Evolutionary conservation across 1,140 invertebrate genomes (phyloP).

Genomic region (Meloidogyne floridensis): DNA sequence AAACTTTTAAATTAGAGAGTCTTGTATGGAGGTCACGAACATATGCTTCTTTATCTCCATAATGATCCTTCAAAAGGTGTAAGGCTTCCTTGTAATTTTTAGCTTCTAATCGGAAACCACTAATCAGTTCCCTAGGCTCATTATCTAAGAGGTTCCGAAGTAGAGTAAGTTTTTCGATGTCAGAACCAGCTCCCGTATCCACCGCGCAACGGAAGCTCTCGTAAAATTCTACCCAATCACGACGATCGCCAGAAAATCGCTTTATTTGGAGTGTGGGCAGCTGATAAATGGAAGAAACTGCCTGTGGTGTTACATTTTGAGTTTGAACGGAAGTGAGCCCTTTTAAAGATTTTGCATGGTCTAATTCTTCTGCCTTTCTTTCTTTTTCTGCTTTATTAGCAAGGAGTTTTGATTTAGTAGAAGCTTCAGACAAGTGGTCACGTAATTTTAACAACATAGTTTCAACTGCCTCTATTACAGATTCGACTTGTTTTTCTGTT

Average conservation of each 20-base stretch:
- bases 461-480: neutral
- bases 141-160: neutral
- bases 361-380: neutral
- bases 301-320: neutral
- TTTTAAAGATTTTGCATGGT: neutral
- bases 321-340: neutral
- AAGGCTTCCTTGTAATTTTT: conserved; percentile 5
- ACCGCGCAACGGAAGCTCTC: conserved; percentile 1
- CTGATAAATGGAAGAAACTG: neutral
- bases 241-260: neutral
- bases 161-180: neutral
- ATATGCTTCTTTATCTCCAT: conserved; percentile 6
- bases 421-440: neutral
- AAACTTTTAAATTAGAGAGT: conserved; percentile 4
- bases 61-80: neutral
- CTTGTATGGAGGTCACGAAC: neutral
- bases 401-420: neutral
- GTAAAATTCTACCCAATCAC: conserved; percentile 1
- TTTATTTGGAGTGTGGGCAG: neutral
- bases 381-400: neutral
- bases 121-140: neutral
- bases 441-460: neutral
- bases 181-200: no score
- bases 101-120: conserved; percentile 11
- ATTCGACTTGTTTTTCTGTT: neutral